Percentiles rank a stretch among this genome's conserved stretches.
phyloP scores from a whole-genome alignment of 2,888 invertebrate species.

The Entomobrya multifasciata region DNA sequence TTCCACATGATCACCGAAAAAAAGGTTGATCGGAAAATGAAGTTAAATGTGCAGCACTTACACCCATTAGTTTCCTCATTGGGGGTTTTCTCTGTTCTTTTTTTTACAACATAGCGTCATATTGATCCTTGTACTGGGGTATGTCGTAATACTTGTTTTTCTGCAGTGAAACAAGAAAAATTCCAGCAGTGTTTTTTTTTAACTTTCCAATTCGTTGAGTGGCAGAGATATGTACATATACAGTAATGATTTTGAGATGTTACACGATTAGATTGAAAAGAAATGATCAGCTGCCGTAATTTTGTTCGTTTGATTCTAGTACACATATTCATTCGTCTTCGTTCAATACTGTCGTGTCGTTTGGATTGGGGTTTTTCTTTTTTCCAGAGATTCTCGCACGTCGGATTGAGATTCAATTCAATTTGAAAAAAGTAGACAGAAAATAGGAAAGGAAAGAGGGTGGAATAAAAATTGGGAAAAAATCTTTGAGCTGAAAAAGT shows the following conservation, averaged over 20 bases:
- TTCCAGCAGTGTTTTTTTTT: no score
- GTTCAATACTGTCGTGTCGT: no score
- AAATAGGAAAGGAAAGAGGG: background rate
- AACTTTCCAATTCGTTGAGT: constrained; percentile 5
- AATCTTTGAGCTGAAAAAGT: background rate
- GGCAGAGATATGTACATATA: constrained; percentile 30
- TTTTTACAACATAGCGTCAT: background rate
- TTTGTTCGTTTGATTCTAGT: background rate
- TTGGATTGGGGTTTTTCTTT: background rate
- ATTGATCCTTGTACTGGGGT: background rate
- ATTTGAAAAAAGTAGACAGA: constrained; percentile 28
- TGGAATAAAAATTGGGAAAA: constrained; percentile 29
- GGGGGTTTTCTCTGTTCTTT: constrained; percentile 11
- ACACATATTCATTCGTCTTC: background rate
- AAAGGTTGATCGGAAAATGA: constrained; percentile 58
- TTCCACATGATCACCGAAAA: constrained; percentile 16
- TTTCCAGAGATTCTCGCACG: constrained; percentile 43
- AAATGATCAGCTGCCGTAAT: constrained; percentile 52
- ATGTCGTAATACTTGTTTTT: background rate
- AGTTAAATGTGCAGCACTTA: constrained; percentile 66
- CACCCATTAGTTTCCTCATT: constrained; percentile 47
- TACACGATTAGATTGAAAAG: constrained; percentile 26
- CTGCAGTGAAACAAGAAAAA: no score
- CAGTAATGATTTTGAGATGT: constrained; percentile 4
- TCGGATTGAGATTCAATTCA: constrained; percentile 60